Base-by-base conservation (phyloP, 1,140 invertebrate genomes). In the Aphis gossypii region DNA sequence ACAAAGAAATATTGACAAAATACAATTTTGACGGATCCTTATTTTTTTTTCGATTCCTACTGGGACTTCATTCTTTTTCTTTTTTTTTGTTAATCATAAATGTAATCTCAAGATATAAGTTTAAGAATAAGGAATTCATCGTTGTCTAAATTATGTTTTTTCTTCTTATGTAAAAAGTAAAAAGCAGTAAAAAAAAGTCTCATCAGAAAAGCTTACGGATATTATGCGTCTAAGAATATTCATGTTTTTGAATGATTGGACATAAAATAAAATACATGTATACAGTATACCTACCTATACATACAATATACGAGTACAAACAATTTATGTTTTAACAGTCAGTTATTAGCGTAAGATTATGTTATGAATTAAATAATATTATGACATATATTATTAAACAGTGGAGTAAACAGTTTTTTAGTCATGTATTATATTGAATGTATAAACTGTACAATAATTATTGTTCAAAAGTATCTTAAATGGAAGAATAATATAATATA, bases 1-100 rank as follows among this genome's bases (percentile, higher is more conserved):
- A n/a, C 60, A 76, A 76, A 76, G 60, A 76, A 76, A n/a, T 76
- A 76, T 76, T 76, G 14, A n/a, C 60, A n/a, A 76, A 76, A 76
- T 76, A n/a, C 30, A 76, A 76, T 76, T 14, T 76, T 35, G 60
- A 76, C n/a, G 60, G 14, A 76, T 76, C 14, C 60, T n/a, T n/a
- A 76, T n/a, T 76, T 76, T 76, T 56, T n/a, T n/a, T 76, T 76
- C 60, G n/a, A 76, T n/a, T 76, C 4, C 9, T 76, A n/a, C 60
- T 20, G 60, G n/a, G n/a, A 76, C n/a, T 76, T 18, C 3, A n/a
- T 76, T 76, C 14, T n/a, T 76, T 30, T 76, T n/a, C 14, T 48
- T 51, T 51, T 51, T 51, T 51, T 76, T 76, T n/a, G 11, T 76
- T n/a, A n/a, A 76, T 76, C 60, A 76, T 76, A 76, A 76, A 76